Percentiles rank a stretch among this genome's conserved stretches.
phyloP scores from a whole-genome alignment of 2,888 invertebrate species.

The Tenthredo mesomela region DNA sequence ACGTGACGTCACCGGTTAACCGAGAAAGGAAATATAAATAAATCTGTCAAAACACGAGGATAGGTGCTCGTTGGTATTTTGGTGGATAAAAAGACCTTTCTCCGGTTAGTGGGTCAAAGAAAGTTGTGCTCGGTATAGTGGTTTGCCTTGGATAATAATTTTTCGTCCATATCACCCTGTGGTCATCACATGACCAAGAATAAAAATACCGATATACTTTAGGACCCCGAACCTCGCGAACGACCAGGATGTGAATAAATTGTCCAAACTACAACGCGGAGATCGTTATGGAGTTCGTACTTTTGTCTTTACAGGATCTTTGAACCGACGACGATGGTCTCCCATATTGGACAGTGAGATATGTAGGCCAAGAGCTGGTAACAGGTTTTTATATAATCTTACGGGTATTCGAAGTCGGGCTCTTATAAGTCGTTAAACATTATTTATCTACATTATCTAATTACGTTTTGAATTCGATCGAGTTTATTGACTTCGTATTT shows the following conservation, averaged over 20 bases:
- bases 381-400: conserved; percentile 71
- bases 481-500: not conserved
- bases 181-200: not conserved
- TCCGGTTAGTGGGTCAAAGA: conserved; percentile 76
- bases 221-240: not conserved
- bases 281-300: conserved; percentile 50
- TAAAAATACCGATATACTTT: not conserved
- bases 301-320: conserved; percentile 49
- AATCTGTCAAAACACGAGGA: conserved; percentile 56
- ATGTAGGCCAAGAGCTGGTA: conserved; percentile 65
- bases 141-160: conserved; percentile 75
- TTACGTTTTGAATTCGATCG: not conserved
- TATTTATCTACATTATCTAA: conserved; percentile 37
- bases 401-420: not conserved
- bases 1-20: conserved; percentile 32
- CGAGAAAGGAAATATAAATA: conserved; percentile 55
- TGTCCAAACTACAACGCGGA: not conserved
- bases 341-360: conserved; percentile 19
- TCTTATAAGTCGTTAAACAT: not conserved
- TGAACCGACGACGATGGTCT: conserved; percentile 50
- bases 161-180: conserved; percentile 54
- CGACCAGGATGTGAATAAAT: conserved; percentile 25
- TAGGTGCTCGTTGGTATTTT: conserved; percentile 61
- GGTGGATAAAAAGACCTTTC: conserved; percentile 71
- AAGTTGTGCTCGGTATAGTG: conserved; percentile 72